phyloP scores from a whole-genome alignment of 2,113 vertebrate species.

The Psephotus haematonotus region DNA sequence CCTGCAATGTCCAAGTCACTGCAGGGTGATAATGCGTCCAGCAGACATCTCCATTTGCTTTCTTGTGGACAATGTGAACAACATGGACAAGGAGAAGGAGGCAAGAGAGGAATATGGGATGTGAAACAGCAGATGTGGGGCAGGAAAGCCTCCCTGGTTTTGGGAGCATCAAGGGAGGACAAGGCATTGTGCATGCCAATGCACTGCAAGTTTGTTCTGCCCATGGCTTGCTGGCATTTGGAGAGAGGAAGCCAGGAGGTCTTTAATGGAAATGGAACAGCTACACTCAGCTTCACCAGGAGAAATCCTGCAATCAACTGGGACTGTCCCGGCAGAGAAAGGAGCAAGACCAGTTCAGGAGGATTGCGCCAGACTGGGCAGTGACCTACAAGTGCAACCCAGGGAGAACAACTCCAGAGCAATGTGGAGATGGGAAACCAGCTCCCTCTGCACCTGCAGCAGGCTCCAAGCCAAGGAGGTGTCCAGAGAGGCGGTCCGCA shows the following conservation, averaged over 20 bases:
- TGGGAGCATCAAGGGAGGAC: not conserved
- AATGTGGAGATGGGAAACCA: accelerated
- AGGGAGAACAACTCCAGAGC: not conserved
- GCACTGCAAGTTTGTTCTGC: not conserved
- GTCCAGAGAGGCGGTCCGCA: not conserved
- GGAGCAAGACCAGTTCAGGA: not conserved
- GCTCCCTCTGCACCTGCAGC: not conserved
- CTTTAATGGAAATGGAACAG: not conserved
- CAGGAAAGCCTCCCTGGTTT: not conserved
- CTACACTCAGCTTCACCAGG: not conserved
- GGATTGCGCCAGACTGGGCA: not conserved
- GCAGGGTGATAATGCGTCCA: not conserved
- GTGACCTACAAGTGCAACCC: not conserved
- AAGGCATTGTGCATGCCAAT: too few species aligned
- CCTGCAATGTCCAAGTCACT: not conserved
- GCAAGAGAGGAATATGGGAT: not conserved
- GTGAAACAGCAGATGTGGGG: not conserved
- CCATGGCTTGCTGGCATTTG: accelerated
- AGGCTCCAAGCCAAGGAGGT: accelerated
- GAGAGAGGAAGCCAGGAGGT: not conserved
- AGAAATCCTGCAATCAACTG: not conserved
- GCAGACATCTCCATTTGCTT: not conserved
- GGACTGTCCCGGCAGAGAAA: not conserved
- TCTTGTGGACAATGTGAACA: not conserved
- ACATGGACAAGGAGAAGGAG: not conserved